A percentile compares a stretch with the other conserved stretches of the same genome.
phyloP scores from a whole-genome alignment of 1,140 invertebrate genomes.

The Andrena cerasifolii region DNA sequence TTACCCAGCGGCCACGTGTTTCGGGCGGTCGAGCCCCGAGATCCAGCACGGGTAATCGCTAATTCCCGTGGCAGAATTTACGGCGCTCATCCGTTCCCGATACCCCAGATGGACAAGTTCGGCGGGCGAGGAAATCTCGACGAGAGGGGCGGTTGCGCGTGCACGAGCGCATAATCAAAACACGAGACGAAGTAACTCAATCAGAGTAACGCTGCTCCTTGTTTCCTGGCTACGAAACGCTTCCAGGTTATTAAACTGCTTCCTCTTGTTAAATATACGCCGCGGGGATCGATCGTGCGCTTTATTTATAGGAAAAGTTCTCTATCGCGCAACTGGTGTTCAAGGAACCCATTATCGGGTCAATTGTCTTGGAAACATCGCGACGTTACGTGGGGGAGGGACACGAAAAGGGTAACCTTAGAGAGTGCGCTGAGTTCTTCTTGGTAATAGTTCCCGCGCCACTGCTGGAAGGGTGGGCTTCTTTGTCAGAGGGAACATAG shows the following conservation, averaged over 20 bases:
- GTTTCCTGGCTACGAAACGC: not conserved
- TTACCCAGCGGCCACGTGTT: not conserved
- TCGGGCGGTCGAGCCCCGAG: not conserved
- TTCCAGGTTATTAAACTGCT: slow-evolving; percentile 34
- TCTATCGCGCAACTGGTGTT: slow-evolving; percentile 36
- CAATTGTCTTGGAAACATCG: slow-evolving; percentile 23
- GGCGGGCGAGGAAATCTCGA: not conserved
- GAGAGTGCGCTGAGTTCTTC: too few relatives aligned
- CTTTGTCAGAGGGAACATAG: too few relatives aligned
- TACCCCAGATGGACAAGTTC: not conserved
- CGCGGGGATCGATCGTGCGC: slow-evolving; percentile 33
- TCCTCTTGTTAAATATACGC: slow-evolving; percentile 28
- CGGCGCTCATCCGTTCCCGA: not conserved
- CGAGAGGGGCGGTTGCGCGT: too few relatives aligned
- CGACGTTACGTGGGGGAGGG: too few relatives aligned
- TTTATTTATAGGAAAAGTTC: slow-evolving; percentile 38
- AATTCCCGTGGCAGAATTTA: slow-evolving; percentile 7
- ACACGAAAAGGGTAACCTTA: too few relatives aligned
- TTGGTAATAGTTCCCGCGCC: too few relatives aligned
- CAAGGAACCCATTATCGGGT: slow-evolving; percentile 36
- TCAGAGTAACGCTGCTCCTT: not conserved
- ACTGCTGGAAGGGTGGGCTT: too few relatives aligned
- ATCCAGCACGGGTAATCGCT: slow-evolving; percentile 7
- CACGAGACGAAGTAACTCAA: not conserved
- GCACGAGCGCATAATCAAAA: not conserved